Evolutionary conservation across 1,140 invertebrate genomes (phyloP).

Genomic region (Rhynchophorus ferrugineus): DNA sequence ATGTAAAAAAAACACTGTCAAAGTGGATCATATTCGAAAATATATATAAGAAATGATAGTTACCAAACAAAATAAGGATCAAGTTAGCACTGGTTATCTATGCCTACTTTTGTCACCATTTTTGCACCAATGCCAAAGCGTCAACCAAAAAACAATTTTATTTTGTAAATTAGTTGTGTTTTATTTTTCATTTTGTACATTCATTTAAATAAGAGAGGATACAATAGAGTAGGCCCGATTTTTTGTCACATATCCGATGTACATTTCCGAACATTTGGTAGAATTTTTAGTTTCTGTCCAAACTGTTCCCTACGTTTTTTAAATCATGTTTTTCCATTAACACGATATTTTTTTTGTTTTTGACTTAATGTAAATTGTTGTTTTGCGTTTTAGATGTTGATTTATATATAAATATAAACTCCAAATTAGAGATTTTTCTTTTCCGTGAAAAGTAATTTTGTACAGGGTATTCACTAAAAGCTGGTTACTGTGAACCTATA

Average conservation of each 20-base stretch:
- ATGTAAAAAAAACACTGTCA: no score
- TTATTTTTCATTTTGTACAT: constrained; percentile 6
- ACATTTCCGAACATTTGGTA: neutral
- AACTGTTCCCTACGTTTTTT: no score
- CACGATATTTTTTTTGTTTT: neutral
- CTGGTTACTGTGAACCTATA: no score
- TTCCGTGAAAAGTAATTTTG: neutral
- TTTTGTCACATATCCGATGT: neutral
- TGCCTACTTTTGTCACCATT: constrained; percentile 11
- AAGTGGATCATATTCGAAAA: no score
- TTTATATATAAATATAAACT: neutral
- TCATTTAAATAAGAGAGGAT: constrained; percentile 3
- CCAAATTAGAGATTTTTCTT: neutral
- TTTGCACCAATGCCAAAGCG: constrained; percentile 12
- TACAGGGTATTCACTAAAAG: no score
- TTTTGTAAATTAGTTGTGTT: constrained; percentile 9
- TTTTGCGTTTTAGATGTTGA: neutral
- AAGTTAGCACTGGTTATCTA: constrained; percentile 6
- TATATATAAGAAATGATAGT: no score
- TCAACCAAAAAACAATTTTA: constrained; percentile 7
- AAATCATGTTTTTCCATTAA: no score
- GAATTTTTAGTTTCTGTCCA: neutral
- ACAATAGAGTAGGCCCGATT: constrained; percentile 1
- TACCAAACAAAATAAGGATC: no score
- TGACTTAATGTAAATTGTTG: neutral